Percentiles rank a stretch among this genome's conserved stretches.
Evolutionary conservation across 2,797 vertebrate species (phyloP).

Genomic region (Prunella strophiata): DNA sequence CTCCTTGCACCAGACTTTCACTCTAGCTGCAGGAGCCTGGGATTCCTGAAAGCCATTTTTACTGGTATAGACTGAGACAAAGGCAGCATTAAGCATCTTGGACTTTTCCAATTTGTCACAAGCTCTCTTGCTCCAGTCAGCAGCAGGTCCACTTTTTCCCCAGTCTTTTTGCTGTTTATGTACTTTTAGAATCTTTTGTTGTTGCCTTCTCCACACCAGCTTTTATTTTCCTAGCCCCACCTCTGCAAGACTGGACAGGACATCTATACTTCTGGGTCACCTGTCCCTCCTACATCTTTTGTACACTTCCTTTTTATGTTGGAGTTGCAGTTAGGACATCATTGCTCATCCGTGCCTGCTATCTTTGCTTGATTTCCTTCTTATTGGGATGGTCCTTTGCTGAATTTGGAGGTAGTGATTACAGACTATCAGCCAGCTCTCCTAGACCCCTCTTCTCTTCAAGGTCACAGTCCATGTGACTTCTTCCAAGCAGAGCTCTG

Average conservation of each 20-base stretch:
- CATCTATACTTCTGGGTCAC: neutral
- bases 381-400: neutral
- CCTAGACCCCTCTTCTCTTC: neutral
- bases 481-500: neutral
- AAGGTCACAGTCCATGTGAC: neutral
- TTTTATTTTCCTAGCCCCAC: neutral
- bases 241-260: neutral
- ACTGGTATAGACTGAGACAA: neutral
- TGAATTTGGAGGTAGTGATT: neutral
- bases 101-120: neutral
- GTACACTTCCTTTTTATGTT: neutral
- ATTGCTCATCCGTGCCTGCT: neutral
- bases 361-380: neutral
- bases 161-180: neutral
- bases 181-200: neutral
- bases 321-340: neutral
- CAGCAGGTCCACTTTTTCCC: neutral
- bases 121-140: neutral
- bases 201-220: neutral
- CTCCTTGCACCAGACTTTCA: neutral
- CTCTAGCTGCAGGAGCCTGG: neutral
- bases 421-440: neutral
- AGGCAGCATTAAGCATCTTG: neutral
- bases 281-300: neutral
- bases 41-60: neutral